Percentiles rank a stretch among this genome's conserved stretches.
phyloP scores from a whole-genome alignment of 2,113 vertebrate species.

The Lepus americanus region DNA sequence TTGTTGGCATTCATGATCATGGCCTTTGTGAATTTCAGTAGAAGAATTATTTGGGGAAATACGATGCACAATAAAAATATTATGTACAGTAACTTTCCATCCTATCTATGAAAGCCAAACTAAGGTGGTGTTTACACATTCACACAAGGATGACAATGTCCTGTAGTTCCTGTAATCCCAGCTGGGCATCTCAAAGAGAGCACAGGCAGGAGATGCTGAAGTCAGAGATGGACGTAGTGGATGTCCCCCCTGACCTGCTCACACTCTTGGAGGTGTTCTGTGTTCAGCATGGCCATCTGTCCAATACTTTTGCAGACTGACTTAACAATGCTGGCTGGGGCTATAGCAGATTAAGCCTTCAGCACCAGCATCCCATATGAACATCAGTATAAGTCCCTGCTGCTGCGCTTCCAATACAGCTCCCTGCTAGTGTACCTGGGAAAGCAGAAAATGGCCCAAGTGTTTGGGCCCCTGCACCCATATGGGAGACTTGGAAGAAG shows the following conservation, averaged over 20 bases:
- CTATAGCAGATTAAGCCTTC: too few species aligned
- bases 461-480: too few species aligned
- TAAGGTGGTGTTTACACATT: not conserved
- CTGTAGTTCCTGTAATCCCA: not conserved
- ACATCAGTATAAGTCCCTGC: too few species aligned
- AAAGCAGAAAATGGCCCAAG: too few species aligned
- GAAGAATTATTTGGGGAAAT: not conserved
- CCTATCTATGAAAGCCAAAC: not conserved
- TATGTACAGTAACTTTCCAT: not conserved
- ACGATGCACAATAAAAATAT: constrained; percentile 29
- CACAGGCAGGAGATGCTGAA: not conserved
- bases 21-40: constrained; percentile 18
- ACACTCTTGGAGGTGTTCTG: constrained; percentile 5
- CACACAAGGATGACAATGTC: not conserved
- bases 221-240: not conserved
- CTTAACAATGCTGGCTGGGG: constrained; percentile 64
- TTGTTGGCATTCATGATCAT: constrained; percentile 2
- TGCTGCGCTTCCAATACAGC: too few species aligned
- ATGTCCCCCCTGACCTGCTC: not conserved
- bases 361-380: too few species aligned
- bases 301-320: constrained; percentile 4
- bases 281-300: not conserved
- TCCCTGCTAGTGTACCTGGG: too few species aligned
- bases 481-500: too few species aligned
- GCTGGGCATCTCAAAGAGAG: not conserved